Percentiles rank a stretch among this genome's conserved stretches.
phyloP scores from a whole-genome alignment of 2,888 invertebrate genomes.

The Leucophenga montana region DNA sequence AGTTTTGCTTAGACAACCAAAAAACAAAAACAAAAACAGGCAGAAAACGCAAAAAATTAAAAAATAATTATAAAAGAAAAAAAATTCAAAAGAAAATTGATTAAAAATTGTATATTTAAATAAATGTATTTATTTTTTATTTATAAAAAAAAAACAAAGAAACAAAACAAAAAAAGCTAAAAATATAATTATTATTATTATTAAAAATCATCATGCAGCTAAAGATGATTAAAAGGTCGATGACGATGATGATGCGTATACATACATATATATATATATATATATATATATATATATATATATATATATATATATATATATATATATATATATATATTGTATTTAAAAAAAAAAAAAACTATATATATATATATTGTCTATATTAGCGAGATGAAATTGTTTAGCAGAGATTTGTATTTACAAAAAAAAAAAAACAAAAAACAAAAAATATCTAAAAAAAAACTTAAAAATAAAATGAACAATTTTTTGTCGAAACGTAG shows the following conservation, averaged over 20 bases:
- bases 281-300: conserved; percentile 1
- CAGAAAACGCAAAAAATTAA: conserved; percentile 10
- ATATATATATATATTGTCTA: conserved; percentile 28
- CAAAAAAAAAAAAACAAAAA: conserved; percentile 40
- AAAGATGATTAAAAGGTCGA: conserved; percentile 15
- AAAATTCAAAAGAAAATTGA: conserved; percentile 35
- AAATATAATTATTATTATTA: conserved; percentile 55
- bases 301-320: conserved; percentile 27
- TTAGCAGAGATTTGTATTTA: conserved; percentile 42
- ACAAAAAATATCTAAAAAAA: too few species aligned
- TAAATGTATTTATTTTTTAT: conserved; percentile 39
- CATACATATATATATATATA: conserved; percentile 22
- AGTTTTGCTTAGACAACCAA: conserved; percentile 45
- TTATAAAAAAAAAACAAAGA: conserved; percentile 49
- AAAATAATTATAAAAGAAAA: conserved; percentile 36
- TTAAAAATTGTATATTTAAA: conserved; percentile 51
- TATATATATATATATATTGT: conserved; percentile 27
- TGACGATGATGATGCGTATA: conserved; percentile 18
- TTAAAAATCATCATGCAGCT: conserved; percentile 40
- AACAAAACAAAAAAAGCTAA: too few species aligned
- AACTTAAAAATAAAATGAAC: conserved; percentile 50
- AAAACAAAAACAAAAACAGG: conserved; percentile 22
- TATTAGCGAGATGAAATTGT: conserved; percentile 19
- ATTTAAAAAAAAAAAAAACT: conserved; percentile 17
- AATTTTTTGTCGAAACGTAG: too few species aligned